Evolutionary conservation across 2,888 invertebrate species (phyloP).

Genomic region (Drosophila subquinaria): DNA sequence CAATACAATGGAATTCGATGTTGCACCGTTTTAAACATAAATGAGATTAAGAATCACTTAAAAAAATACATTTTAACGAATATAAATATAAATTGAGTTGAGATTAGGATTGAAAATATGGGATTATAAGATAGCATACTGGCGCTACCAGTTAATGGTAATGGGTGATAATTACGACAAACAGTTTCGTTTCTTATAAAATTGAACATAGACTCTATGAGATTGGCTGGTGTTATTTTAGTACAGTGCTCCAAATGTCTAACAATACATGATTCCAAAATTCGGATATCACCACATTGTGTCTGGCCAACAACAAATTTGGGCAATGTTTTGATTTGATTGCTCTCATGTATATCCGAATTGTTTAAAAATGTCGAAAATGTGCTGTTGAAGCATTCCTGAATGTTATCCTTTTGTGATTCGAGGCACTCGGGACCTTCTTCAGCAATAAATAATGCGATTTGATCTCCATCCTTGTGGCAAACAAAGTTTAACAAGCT

Average conservation of each 20-base stretch:
- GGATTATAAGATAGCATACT: not conserved
- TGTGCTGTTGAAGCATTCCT: conserved; percentile 89
- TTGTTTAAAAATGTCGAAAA: conserved; percentile 86
- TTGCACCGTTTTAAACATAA: conserved; percentile 7
- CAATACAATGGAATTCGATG: conserved; percentile 10
- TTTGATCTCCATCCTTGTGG: conserved; percentile 92
- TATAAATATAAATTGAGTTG: conserved; percentile 13
- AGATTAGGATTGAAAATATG: conserved; percentile 19
- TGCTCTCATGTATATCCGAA: conserved; percentile 84
- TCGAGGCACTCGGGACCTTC: conserved; percentile 92
- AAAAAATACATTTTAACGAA: conserved; percentile 20
- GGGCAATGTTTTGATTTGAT: conserved; percentile 87
- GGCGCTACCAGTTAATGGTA: conserved; percentile 38
- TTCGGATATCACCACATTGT: conserved; percentile 83
- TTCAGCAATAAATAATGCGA: conserved; percentile 93
- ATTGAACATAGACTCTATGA: conserved; percentile 84
- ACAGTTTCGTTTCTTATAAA: conserved; percentile 83
- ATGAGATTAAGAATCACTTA: conserved; percentile 19
- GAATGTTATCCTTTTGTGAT: conserved; percentile 87
- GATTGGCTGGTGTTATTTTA: conserved; percentile 83
- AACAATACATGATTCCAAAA: conserved; percentile 81
- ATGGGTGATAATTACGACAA: conserved; percentile 71
- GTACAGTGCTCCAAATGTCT: conserved; percentile 77
- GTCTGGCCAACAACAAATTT: conserved; percentile 88
- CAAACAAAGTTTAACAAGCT: conserved; percentile 91